Conservation (phyloP, 2,113 vertebrate genomes). For the Eptatretus burgeri region DNA sequence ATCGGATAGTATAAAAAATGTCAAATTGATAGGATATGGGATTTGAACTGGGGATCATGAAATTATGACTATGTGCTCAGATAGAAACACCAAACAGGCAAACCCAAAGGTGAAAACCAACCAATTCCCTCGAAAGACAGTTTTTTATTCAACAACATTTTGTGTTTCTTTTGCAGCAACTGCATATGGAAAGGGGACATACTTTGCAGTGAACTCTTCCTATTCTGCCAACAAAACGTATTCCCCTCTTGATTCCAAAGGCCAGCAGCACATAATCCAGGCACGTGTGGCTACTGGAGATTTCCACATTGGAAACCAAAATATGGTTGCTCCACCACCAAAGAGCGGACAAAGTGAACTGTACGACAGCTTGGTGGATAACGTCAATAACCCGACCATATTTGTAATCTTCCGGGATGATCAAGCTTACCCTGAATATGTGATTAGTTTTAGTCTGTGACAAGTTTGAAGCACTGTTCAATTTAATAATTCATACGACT, state of each 20-base stretch:
- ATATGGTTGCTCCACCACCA: conserved; percentile 15
- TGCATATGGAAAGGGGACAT: conserved; percentile 14
- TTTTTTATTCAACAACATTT: background rate
- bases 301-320: conserved; percentile 8
- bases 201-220: conserved; percentile 18
- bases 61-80: too few relatives aligned
- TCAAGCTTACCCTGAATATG: conserved; percentile 23
- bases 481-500: too few relatives aligned
- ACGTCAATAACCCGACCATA: conserved; percentile 13
- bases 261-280: conserved; percentile 19
- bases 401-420: conserved; percentile 24
- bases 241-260: conserved; percentile 13
- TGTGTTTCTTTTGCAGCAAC: conserved; percentile 12
- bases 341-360: conserved; percentile 9
- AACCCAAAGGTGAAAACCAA: too few relatives aligned
- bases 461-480: too few relatives aligned
- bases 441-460: conserved; percentile 17
- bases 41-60: too few relatives aligned
- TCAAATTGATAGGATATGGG: too few relatives aligned
- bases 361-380: conserved; percentile 21
- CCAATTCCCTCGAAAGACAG: too few relatives aligned
- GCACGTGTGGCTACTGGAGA: conserved; percentile 18
- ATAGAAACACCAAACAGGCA: too few relatives aligned
- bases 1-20: too few relatives aligned
- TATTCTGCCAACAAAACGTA: conserved; percentile 14